Evolutionary conservation across 2,113 vertebrate species (phyloP), one percentile per base, ranked within the genome.

Genomic region (Regulus satrapa): DNA sequence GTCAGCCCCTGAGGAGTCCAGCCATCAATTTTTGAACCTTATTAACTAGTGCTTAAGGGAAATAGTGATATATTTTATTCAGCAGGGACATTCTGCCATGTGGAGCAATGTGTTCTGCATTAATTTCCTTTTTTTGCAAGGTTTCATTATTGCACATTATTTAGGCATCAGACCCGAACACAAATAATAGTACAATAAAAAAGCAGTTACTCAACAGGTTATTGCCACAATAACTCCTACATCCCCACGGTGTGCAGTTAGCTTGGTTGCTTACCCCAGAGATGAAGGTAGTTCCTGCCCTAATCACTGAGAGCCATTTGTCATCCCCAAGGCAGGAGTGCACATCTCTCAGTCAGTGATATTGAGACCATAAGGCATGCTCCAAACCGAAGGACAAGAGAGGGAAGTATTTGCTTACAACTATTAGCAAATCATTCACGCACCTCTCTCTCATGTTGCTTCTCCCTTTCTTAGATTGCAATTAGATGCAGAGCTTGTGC

Each of bases 121-220:
- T 93, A 12, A 71, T 90, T 96, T 95, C 67, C 38, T 55, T 88
- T 71, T 62, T 69, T 89, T 88, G 63, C 71, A 93, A 67, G 7
- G 12, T 85, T 96, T 88, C 51, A 40, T 54, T 40, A 38, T 8
- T 41, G 85, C 28, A 55, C 72, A 46, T 93, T 94, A 95, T 93
- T 94, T 93, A 95, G 75, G 55, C 67, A 71, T 86, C 63, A 56
- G 88, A 92, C 75, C 23, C 24, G 63, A 96, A 90, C 75, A 74
- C 59, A 93, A 95, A 85, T 94, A 95, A 94, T 86, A 77, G 90
- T 93, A 85, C 77, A 93, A 94, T 94, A 90, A 94, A 92, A 92
- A 88, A 71, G 4, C 17, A n/a, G 43, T 91, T 87, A 90, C 71
- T 96, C 93, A 85, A 95, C 85, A 96, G 93, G 88, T 90, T 95